Evolutionary conservation across 2,797 vertebrate species (phyloP).

Genomic region (Cercopithecus diana): DNA sequence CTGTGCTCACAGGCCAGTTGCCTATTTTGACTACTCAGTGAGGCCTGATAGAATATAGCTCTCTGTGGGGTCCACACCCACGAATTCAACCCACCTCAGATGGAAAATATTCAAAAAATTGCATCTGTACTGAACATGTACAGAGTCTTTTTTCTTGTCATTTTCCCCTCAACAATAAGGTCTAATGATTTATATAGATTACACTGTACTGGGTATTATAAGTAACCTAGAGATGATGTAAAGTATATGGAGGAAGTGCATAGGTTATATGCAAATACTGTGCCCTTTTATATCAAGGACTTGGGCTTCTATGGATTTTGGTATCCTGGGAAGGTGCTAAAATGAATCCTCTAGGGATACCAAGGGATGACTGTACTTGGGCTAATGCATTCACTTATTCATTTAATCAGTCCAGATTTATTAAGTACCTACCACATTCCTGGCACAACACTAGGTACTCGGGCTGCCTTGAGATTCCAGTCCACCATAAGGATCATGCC

Average conservation of each 20-base stretch:
- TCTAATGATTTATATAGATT: not conserved
- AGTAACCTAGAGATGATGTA: not conserved
- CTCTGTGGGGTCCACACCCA: not conserved
- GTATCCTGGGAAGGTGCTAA: not conserved
- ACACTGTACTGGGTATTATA: not conserved
- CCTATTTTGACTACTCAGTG: not conserved
- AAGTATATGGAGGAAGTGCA: not conserved
- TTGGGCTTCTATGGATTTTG: not conserved
- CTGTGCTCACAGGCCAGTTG: not conserved
- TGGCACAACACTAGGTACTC: not conserved
- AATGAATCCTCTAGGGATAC: not conserved
- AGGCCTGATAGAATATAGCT: not conserved
- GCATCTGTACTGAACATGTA: not conserved
- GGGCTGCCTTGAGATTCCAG: not conserved
- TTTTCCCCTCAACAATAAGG: not conserved
- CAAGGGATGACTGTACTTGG: not conserved
- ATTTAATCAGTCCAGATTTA: constrained; percentile 11
- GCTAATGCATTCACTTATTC: not conserved
- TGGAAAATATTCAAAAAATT: not conserved
- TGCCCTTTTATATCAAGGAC: not conserved
- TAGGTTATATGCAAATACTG: not conserved
- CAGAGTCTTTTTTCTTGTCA: not conserved
- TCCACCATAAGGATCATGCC: not conserved
- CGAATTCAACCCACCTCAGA: not conserved
- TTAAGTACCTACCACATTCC: not conserved